A percentile compares a stretch with the other conserved stretches of the same genome.
These are phyloP conservation scores for Sterna hirundo DNA, from an alignment of 2,113 vertebrate genomes.

Conservation along the genomic window DNA sequence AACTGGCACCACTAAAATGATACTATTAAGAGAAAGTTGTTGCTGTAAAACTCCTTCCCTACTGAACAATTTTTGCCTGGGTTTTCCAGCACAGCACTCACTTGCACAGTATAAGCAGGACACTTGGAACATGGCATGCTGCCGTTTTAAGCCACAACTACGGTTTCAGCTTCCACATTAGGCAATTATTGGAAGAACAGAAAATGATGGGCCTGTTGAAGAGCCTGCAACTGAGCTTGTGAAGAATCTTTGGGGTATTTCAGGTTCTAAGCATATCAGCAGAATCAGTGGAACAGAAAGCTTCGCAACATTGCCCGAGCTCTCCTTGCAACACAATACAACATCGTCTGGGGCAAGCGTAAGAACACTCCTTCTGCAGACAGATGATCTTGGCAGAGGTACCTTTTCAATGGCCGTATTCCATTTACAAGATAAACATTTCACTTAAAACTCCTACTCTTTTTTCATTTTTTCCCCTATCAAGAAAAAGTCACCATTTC, in stretches of 20 bases:
- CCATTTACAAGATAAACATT: neutral
- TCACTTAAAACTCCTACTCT: neutral
- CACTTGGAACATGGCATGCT: neutral
- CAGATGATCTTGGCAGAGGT: neutral
- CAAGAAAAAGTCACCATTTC: neutral
- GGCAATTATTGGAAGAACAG: neutral
- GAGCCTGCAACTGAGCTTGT: neutral
- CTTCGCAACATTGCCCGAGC: neutral
- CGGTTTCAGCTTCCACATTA: neutral
- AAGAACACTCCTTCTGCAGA: neutral
- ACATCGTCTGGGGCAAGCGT: rapidly evolving
- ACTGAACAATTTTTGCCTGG: neutral
- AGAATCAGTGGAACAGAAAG: neutral
- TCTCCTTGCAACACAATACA: neutral
- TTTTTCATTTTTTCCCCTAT: neutral
- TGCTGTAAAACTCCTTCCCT: neutral
- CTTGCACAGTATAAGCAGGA: neutral
- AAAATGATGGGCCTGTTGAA: neutral
- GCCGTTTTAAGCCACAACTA: neutral
- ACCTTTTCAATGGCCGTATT: neutral
- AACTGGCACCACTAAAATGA: neutral
- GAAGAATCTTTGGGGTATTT: neutral
- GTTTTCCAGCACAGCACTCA: neutral
- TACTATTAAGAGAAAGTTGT: neutral
- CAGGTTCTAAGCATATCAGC: neutral